These are phyloP conservation scores for Protonibea diacanthus DNA, from an alignment of 2,797 vertebrate genomes.

Conservation along the genomic window DNA sequence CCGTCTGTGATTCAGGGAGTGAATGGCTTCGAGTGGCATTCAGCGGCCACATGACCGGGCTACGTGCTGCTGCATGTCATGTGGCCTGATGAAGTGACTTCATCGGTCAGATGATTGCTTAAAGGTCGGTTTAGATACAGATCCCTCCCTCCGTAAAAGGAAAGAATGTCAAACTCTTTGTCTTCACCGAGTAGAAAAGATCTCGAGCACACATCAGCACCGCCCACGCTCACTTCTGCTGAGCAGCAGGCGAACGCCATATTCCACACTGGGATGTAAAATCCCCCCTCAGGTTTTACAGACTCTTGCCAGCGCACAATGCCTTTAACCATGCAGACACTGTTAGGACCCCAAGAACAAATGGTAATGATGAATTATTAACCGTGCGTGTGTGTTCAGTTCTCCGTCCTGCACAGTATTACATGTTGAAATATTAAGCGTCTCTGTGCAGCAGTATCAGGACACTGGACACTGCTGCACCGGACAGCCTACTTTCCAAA, in stretches of 20 bases:
- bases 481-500: not conserved
- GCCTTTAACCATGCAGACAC: constrained; percentile 6
- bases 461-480: constrained; percentile 34
- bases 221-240: not conserved
- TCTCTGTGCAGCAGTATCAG: constrained; percentile 12
- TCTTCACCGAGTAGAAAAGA: not conserved
- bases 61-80: constrained; percentile 60
- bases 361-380: constrained; percentile 52
- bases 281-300: constrained; percentile 5
- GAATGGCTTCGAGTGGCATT: constrained; percentile 34
- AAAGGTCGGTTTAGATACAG: constrained; percentile 4
- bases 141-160: not conserved
- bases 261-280: constrained; percentile 62
- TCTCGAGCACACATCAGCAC: not conserved
- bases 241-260: constrained; percentile 40
- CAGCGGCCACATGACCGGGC: constrained; percentile 57
- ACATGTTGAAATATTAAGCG: constrained; percentile 66
- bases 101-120: constrained; percentile 66
- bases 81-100: constrained; percentile 43
- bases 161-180: not conserved
- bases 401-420: constrained; percentile 13
- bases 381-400: constrained; percentile 4
- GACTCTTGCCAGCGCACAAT: not conserved
- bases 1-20: constrained; percentile 51
- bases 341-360: constrained; percentile 27